A percentile compares a stretch with the other conserved stretches of the same genome.
Evolutionary conservation across 2,888 invertebrate genomes (phyloP).

Genomic region (Disparrhopalites patrizii): DNA sequence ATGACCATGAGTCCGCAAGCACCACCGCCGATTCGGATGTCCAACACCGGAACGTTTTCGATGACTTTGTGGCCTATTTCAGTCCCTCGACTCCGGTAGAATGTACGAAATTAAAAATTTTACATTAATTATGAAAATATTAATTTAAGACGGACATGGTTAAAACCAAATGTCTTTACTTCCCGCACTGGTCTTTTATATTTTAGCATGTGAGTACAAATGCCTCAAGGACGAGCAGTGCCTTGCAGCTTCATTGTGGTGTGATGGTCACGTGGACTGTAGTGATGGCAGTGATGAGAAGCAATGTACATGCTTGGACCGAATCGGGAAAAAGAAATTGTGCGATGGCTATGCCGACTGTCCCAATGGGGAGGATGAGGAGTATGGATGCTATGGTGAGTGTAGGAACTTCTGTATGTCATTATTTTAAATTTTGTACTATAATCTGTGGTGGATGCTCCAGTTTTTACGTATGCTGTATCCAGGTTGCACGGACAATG

Average conservation of each 20-base stretch:
- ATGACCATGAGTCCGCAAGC: no score
- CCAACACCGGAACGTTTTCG: no score
- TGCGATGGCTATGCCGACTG: conserved; percentile 76
- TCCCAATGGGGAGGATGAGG: conserved; percentile 33
- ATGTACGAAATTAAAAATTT: background rate
- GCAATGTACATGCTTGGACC: conserved; percentile 67
- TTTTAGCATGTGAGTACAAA: conserved; percentile 29
- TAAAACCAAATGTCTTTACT: background rate
- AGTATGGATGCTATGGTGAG: conserved; percentile 24
- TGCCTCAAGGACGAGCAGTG: conserved; percentile 36
- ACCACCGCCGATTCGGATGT: no score
- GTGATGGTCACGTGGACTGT: conserved; percentile 54
- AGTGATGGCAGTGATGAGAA: conserved; percentile 73
- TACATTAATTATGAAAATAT: background rate
- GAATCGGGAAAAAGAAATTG: conserved; percentile 61
- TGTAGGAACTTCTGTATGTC: background rate
- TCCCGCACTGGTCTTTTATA: no score
- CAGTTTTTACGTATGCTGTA: background rate
- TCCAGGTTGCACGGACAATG: conserved; percentile 18
- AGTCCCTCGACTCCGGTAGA: no score
- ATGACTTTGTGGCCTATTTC: no score
- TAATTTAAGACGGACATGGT: background rate
- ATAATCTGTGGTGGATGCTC: background rate
- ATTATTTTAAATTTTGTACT: background rate
- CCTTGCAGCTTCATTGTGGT: conserved; percentile 15